phyloP scores from a whole-genome alignment of 92 coral and sea anemone species.

The Actinostola sp. region DNA sequence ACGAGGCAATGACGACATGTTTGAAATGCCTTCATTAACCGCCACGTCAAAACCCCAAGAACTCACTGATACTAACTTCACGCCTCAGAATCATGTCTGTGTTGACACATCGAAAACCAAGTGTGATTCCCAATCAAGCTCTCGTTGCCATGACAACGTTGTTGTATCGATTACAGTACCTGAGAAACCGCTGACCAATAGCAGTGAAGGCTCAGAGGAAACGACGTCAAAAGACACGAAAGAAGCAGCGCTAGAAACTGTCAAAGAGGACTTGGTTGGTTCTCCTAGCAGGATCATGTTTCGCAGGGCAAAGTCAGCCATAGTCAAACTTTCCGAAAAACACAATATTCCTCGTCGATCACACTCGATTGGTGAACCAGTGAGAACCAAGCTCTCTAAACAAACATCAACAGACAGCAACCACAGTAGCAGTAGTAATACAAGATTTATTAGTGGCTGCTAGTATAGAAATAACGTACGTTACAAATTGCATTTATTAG shows the following conservation, averaged over 20 bases:
- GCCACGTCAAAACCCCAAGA: neutral
- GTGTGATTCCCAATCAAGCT: too few relatives aligned
- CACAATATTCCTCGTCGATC: neutral
- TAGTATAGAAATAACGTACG: neutral
- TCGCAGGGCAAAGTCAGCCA: constrained; percentile 24
- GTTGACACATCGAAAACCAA: neutral
- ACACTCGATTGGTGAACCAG: constrained; percentile 5
- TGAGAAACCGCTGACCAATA: neutral
- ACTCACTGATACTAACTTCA: neutral
- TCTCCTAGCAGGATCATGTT: constrained; percentile 3
- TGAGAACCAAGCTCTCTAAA: constrained; percentile 9
- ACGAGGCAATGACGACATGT: neutral
- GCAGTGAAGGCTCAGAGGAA: neutral
- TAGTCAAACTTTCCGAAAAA: neutral
- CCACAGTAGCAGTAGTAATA: constrained; percentile 18
- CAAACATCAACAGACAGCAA: constrained; percentile 22
- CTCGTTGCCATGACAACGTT: neutral
- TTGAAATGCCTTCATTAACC: constrained; percentile 9
- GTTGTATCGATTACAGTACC: neutral
- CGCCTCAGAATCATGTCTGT: neutral
- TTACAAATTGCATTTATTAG: too few relatives aligned
- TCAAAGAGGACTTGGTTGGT: constrained; percentile 1
- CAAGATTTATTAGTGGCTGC: constrained; percentile 4
- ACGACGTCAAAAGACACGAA: neutral
- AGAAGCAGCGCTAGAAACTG: neutral